Conservation (phyloP, 2,888 invertebrate genomes). For the Gastracanthus pulcherrimus region DNA sequence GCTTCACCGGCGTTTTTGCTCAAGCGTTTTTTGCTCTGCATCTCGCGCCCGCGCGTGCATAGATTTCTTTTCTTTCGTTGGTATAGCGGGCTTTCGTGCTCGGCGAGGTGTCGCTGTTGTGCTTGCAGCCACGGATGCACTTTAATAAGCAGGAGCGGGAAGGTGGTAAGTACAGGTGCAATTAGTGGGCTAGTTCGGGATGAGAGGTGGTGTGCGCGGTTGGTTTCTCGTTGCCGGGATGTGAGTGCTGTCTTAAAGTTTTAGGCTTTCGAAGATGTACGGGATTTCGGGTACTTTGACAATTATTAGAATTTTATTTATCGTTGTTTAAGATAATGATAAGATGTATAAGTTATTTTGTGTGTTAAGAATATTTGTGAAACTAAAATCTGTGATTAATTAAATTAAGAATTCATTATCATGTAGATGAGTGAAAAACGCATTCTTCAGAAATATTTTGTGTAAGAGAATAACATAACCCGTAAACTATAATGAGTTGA, state of each 20-base stretch:
- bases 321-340: no score
- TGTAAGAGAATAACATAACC: no score
- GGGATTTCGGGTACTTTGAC: neutral
- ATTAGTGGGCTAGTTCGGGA: slow-evolving; percentile 11
- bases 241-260: neutral
- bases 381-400: no score
- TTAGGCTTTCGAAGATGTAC: neutral
- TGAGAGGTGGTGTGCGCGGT: neutral
- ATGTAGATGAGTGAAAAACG: no score
- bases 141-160: slow-evolving; percentile 11
- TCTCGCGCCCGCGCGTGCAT: neutral
- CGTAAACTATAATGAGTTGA: no score
- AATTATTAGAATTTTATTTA: no score
- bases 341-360: no score
- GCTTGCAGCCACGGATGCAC: neutral
- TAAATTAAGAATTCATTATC: no score
- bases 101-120: neutral
- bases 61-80: neutral
- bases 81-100: slow-evolving; percentile 2
- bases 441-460: no score
- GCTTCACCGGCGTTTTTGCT: slow-evolving; percentile 6
- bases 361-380: no score
- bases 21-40: neutral
- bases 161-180: neutral
- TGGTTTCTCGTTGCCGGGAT: neutral